Evolutionary conservation across 2,888 invertebrate species (phyloP), one percentile per base, ranked within the genome.

Genomic region (Lithophane socia): DNA sequence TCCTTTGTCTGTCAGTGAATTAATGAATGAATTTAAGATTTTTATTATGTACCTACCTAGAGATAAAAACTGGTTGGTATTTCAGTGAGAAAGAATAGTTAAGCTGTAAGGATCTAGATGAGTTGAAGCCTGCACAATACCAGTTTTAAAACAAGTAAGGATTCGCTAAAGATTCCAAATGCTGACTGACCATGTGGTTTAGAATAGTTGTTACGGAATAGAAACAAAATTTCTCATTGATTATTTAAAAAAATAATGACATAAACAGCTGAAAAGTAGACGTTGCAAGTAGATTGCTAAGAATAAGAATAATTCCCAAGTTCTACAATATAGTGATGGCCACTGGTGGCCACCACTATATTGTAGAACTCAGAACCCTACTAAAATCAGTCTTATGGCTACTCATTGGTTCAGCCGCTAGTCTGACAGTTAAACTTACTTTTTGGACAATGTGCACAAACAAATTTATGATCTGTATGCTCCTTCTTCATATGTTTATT

Each of bases 401-500:
- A 29, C 4, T 29, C 12, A 12, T 65, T 60, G 16, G 1, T 8
- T 29, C 9, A 18, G 9, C 16, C 1, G 3, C 16, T 18, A 60
- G 60, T 60, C 60, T 60, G 9, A 58, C 5, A 24, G 24, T 60
- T 7, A 60, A 37, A 52, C 94, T 92, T 88, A 96, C 96, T 91
- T 88, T 95, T 95, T 69, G 92, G 84, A 82, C 96, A 96, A 52
- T 93, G 89, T 54, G 88, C 42, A 85, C 96, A 96, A 12, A 79
- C 83, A 87, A 91, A 94, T 74, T 93, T 93, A 61, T 89, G 90
- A 0, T 92, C 92, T 0, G 90, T 90, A 80, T 96, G 95, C 74
- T 93, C 94, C 56, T 94, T 95, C 58, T 92, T 90, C 90, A 95
- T 91, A 71, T 96, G 96, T 75, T 94, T 95, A 44, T 87, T 87